Conservation (phyloP, 2,797 vertebrate genomes). For the Paedocypris micromegethes region DNA sequence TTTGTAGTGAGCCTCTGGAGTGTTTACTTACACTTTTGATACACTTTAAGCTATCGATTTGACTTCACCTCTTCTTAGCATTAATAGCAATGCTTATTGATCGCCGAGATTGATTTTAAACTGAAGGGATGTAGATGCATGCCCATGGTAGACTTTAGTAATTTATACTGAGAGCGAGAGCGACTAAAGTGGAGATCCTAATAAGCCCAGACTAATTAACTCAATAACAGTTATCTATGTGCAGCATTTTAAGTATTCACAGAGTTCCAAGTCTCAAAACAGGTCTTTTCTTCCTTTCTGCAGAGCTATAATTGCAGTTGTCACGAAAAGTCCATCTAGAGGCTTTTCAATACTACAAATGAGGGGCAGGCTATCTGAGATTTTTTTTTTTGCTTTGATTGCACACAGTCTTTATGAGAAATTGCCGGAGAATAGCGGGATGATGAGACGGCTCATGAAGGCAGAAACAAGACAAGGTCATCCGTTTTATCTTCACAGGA, state of each 20-base stretch:
- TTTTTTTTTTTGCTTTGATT: slow-evolving; percentile 22
- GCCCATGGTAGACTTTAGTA: slow-evolving; percentile 44
- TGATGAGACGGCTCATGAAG: slow-evolving; percentile 31
- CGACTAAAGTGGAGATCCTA: slow-evolving; percentile 42
- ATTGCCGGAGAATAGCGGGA: slow-evolving; percentile 15
- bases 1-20: slow-evolving; percentile 31
- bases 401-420: slow-evolving; percentile 14
- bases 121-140: slow-evolving; percentile 48
- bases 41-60: slow-evolving; percentile 50
- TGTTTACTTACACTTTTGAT: slow-evolving; percentile 54
- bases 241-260: slow-evolving; percentile 45
- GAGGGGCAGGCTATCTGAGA: slow-evolving; percentile 32
- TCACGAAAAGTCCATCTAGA: slow-evolving; percentile 39
- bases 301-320: slow-evolving; percentile 37
- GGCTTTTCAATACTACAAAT: slow-evolving; percentile 45
- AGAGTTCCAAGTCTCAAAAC: slow-evolving; percentile 29
- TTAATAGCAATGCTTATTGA: slow-evolving; percentile 47
- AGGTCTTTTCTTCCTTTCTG: slow-evolving; percentile 40
- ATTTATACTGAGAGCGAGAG: slow-evolving; percentile 44
- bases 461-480: slow-evolving; percentile 30
- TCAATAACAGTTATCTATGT: slow-evolving; percentile 40
- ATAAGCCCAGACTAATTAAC: slow-evolving; percentile 50
- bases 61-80: slow-evolving; percentile 36
- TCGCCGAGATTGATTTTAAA: slow-evolving; percentile 48
- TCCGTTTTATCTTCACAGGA: slow-evolving; percentile 40